Evolutionary conservation across 2,113 vertebrate genomes (phyloP).

Genomic region (Crocuta crocuta): DNA sequence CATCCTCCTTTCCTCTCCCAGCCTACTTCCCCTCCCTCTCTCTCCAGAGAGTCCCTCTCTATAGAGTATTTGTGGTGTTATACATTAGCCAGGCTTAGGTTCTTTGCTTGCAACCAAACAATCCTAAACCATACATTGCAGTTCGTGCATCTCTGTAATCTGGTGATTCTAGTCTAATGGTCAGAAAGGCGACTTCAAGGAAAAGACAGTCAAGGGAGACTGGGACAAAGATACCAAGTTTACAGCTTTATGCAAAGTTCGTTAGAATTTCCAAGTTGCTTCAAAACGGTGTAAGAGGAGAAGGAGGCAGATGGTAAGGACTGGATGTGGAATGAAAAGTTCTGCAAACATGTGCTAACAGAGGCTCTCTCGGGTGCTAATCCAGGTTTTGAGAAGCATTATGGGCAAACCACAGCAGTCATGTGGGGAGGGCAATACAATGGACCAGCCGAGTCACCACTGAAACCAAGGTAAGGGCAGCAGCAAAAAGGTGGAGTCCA

Average conservation of each 20-base stretch:
- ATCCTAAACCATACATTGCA: not conserved
- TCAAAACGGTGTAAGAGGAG: not conserved
- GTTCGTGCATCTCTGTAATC: not conserved
- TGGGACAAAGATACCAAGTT: not conserved
- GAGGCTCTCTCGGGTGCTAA: not conserved
- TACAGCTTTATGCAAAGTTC: not conserved
- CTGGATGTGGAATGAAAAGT: not conserved
- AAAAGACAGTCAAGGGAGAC: not conserved
- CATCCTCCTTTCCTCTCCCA: not conserved
- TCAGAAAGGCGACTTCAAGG: not conserved
- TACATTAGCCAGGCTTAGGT: not conserved
- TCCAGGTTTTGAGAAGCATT: not conserved
- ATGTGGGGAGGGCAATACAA: not conserved
- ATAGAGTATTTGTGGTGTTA: not conserved
- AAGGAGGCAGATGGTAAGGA: not conserved
- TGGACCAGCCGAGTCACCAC: not conserved
- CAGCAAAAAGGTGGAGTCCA: not conserved
- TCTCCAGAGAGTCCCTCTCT: not conserved
- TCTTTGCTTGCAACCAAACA: not conserved
- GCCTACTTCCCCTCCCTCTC: not conserved
- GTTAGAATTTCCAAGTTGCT: not conserved
- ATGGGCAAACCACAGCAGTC: not conserved
- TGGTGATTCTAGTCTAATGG: not conserved
- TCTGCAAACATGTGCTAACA: not conserved
- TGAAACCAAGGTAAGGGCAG: not conserved